Evolutionary conservation across 2,113 vertebrate species (phyloP), one percentile per base, ranked within the genome.

Genomic region (Pithys albifrons): DNA sequence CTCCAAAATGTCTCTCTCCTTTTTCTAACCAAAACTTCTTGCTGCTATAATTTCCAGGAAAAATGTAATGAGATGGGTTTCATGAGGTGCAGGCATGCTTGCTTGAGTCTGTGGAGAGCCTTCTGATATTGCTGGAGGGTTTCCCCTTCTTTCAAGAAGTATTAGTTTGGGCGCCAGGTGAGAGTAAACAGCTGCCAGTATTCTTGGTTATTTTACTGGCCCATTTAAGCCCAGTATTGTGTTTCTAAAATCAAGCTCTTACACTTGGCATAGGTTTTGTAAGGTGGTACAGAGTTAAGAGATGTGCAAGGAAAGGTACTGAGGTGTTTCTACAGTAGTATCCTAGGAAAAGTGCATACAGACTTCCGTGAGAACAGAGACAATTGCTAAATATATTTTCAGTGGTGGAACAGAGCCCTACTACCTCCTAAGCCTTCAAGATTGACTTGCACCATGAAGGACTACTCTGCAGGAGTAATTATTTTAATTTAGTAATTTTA

Each of bases 241-340:
- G 51, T 82, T 79, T 79, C 78, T 93, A 85, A 94, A 88, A 79
- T 82, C 59, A 82, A 76, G 54, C 62, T 94, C 16, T 70, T 67
- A n/a, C 1, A 10, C 66, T 87, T 88, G 87, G 75, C 72, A 19
- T 55, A 13, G 58, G 3, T 25, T 82, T 85, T 92, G 85, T 76
- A 85, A 76, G 82, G 62, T 73, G 76, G 70, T 43, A n/a, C 46
- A 7, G 5, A 25, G 62, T 70, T 79, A 70, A n/a, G 54, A 31
- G 84, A 54, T 61, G 45, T 7, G 39, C 70, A 66, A 76, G 17
- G 14, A 41, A 49, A 89, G n/a, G 22, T 25, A 9, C 31, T 69
- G 48, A 78, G 77, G 39, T 27, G 54, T 65, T 89, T 84, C 55
- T 33, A 13, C 24, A n/a, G 33, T 39, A 10, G 10, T 49, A 27